phyloP scores from a whole-genome alignment of 2,113 vertebrate genomes.

The Syngnathoides biaculeatus region DNA sequence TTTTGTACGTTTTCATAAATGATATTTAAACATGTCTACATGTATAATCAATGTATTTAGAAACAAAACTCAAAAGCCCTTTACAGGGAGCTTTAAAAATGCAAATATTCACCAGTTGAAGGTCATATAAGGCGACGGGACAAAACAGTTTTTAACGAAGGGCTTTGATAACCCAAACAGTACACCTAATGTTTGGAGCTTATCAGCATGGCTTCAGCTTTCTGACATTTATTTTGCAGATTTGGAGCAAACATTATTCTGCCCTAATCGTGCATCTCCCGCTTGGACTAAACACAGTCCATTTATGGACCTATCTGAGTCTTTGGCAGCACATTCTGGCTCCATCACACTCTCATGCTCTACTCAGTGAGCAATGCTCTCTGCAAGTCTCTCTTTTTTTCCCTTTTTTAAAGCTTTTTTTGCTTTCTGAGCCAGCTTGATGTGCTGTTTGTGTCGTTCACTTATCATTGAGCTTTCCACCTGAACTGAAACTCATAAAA shows the following conservation, averaged over 20 bases:
- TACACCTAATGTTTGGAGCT: constrained; percentile 26
- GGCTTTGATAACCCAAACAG: constrained; percentile 45
- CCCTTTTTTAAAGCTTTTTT: constrained; percentile 25
- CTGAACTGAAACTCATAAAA: constrained; percentile 35
- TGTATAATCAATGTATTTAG: too few relatives aligned
- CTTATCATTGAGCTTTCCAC: constrained; percentile 41
- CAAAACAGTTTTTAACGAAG: constrained; percentile 25
- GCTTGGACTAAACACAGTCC: constrained; percentile 59
- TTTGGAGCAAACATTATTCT: constrained; percentile 48
- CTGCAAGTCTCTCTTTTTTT: constrained; percentile 21
- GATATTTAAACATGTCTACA: too few relatives aligned
- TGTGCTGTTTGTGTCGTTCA: constrained; percentile 32
- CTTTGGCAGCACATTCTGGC: constrained; percentile 48
- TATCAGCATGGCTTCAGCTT: constrained; percentile 49
- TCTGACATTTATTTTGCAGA: constrained; percentile 51
- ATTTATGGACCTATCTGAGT: constrained; percentile 60
- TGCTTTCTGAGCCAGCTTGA: constrained; percentile 18
- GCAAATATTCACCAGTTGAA: constrained; percentile 5
- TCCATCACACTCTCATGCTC: constrained; percentile 43
- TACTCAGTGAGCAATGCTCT: constrained; percentile 32
- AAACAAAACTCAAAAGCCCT: too few relatives aligned
- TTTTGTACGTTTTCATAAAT: too few relatives aligned
- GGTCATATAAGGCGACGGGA: background rate
- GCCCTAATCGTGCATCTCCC: constrained; percentile 46
- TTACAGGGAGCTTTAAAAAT: background rate